Conservation (phyloP, 2,797 vertebrate genomes). For the Echeneis naucrates region DNA sequence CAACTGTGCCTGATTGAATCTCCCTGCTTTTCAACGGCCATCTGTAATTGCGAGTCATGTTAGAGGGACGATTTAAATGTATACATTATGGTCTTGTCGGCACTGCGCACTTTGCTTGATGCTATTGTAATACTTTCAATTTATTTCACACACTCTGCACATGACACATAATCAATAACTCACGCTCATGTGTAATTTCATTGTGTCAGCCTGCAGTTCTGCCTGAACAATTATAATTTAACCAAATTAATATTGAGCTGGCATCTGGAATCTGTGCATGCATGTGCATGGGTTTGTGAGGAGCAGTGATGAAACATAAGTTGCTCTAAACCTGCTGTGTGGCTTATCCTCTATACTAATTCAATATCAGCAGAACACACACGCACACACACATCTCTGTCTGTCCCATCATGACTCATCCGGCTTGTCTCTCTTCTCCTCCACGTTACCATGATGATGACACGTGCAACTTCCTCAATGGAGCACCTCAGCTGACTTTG, state of each 20-base stretch:
- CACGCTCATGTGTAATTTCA: slow-evolving; percentile 74
- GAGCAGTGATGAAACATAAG: slow-evolving; percentile 39
- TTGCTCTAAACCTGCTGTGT: slow-evolving; percentile 50
- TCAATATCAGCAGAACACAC: slow-evolving; percentile 25
- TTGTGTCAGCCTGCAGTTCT: slow-evolving; percentile 72
- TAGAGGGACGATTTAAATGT: slow-evolving; percentile 59
- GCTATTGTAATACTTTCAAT: slow-evolving; percentile 67
- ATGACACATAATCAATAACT: slow-evolving; percentile 80
- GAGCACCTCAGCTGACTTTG: slow-evolving; percentile 58
- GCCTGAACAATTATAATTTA: slow-evolving; percentile 80
- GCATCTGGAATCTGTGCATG: slow-evolving; percentile 59
- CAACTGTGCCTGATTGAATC: slow-evolving; percentile 75
- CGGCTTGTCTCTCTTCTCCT: slow-evolving; percentile 62
- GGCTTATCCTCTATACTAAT: slow-evolving; percentile 41
- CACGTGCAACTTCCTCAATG: slow-evolving; percentile 68
- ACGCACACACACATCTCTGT: slow-evolving; percentile 41
- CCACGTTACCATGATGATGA: slow-evolving; percentile 75
- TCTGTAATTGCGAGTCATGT: slow-evolving; percentile 80
- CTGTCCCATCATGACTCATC: slow-evolving; percentile 75
- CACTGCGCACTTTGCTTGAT: slow-evolving; percentile 47
- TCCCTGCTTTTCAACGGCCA: slow-evolving; percentile 54
- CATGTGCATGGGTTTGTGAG: background rate
- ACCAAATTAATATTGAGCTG: slow-evolving; percentile 75
- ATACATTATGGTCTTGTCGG: slow-evolving; percentile 71
- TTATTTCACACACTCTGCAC: slow-evolving; percentile 79